These are phyloP conservation scores for Brachionus calyciflorus DNA, from an alignment of 1,140 invertebrate genomes.

Conservation along the genomic window DNA sequence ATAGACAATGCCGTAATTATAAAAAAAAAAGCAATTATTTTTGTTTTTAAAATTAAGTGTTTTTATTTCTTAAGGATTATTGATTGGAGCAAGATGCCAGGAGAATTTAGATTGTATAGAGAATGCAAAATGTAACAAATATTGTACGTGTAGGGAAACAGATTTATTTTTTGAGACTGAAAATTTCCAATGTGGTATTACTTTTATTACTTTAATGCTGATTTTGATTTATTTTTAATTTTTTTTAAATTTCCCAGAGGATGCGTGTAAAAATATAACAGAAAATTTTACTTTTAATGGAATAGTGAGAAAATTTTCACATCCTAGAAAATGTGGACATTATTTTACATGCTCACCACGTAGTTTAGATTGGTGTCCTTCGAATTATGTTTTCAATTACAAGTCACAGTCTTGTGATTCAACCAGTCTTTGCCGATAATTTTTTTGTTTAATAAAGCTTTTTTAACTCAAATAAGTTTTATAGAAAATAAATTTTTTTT, in stretches of 20 bases:
- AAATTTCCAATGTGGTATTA: conserved; percentile 16
- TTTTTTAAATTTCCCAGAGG: background rate
- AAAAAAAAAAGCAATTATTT: background rate
- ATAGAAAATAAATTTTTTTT: too few relatives aligned
- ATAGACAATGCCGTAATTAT: conserved; percentile 17
- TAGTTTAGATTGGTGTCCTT: conserved; percentile 16
- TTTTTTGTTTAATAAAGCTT: background rate
- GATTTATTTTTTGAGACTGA: conserved; percentile 23
- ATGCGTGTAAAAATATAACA: background rate
- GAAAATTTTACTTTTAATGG: background rate
- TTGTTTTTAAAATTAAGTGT: too few relatives aligned
- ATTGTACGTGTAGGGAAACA: conserved; percentile 12
- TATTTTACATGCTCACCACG: conserved; percentile 31
- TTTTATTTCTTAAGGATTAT: background rate
- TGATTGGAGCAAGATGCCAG: conserved; percentile 1
- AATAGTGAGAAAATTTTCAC: background rate
- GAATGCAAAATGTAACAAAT: conserved; percentile 37
- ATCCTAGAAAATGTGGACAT: conserved; percentile 33
- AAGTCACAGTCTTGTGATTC: conserved; percentile 17
- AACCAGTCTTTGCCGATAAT: background rate
- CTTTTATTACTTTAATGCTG: background rate
- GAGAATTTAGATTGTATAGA: conserved; percentile 9
- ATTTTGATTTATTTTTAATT: background rate
- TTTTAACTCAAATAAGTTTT: background rate
- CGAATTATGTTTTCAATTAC: background rate